Conservation (phyloP, 2,113 vertebrate species). For the Vicugna pacos region DNA sequence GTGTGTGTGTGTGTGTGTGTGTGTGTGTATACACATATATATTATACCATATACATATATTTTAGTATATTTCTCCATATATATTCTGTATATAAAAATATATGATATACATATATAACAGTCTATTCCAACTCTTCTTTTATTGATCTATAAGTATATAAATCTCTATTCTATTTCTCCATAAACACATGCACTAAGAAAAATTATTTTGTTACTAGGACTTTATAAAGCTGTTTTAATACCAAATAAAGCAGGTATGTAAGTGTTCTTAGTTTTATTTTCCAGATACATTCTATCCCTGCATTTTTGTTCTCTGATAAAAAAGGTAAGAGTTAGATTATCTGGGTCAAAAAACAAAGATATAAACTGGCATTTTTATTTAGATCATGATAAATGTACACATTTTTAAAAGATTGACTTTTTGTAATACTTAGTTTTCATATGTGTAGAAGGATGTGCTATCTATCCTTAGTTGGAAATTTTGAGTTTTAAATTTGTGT, state of each 20-base stretch:
- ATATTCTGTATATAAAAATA: background rate
- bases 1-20: too few species aligned
- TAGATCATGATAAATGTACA: background rate
- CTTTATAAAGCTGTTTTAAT: background rate
- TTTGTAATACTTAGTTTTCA: background rate
- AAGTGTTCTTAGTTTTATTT: background rate
- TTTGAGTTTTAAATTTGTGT: background rate
- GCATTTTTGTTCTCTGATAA: background rate
- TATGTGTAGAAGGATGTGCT: background rate
- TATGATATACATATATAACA: background rate
- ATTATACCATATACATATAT: background rate
- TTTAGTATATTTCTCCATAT: background rate
- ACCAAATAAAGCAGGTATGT: background rate
- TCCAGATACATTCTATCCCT: background rate
- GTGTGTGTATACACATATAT: background rate
- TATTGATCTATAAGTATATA: background rate
- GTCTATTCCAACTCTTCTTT: background rate
- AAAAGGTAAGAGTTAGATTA: background rate
- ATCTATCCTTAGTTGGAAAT: background rate
- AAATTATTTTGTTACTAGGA: background rate
- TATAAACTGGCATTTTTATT: background rate
- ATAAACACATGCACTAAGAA: background rate
- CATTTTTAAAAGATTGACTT: background rate
- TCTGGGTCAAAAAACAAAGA: background rate
- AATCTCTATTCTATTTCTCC: background rate